Base-by-base conservation (phyloP, 2,113 vertebrate genomes). In the Bos taurus region DNA sequence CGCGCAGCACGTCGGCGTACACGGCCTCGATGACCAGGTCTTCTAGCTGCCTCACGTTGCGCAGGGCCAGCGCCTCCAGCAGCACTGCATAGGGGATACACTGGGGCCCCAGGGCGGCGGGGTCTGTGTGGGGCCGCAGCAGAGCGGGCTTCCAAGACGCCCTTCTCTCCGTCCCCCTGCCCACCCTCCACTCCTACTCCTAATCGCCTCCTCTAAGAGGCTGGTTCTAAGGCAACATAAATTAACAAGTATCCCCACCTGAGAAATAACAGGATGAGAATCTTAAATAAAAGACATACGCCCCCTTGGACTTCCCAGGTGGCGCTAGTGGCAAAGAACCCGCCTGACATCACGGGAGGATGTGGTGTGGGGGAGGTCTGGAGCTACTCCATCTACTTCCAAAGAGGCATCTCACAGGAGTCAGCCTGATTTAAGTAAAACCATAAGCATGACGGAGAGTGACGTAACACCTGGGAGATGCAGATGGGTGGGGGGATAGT, bases 81-180 rank as follows among this genome's bases (percentile, higher is more conserved):
- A 99, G 95, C 98, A 99, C 98, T 0, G 99, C 98, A 36, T 99
- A 99, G 5, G 99, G 99, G 97, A 99, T 99, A 94, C 99, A 99
- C 99, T 99, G 98, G 17, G 64, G 95, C 13, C 87, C 50, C 17
- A 30, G 64, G 84, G 23, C 13, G 5, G 89, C 8, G 28, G 91
- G 40, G 25, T 89, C 19, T 88, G 52, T 88, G 25, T 86, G 56
- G 40, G 36, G 71, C 78, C 6, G 0, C 3, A 3, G 60, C 59
- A 83, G 40, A 50, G 52, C 16, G 13, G 56, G n/a, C 78, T 80
- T 90, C 40, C 82, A 64, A 84, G 19, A 57, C 50, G 40, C 54
- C 40, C 52, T 11, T 33, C 25, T 7, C 33, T 78, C 46, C 3
- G 1, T 15, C 10, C 30, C 1, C 15, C 16, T 54, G 50, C 62